Percentiles rank a stretch among this genome's conserved stretches.
Conservation (phyloP, 2,113 vertebrate species). For the Artemisiospiza belli region DNA sequence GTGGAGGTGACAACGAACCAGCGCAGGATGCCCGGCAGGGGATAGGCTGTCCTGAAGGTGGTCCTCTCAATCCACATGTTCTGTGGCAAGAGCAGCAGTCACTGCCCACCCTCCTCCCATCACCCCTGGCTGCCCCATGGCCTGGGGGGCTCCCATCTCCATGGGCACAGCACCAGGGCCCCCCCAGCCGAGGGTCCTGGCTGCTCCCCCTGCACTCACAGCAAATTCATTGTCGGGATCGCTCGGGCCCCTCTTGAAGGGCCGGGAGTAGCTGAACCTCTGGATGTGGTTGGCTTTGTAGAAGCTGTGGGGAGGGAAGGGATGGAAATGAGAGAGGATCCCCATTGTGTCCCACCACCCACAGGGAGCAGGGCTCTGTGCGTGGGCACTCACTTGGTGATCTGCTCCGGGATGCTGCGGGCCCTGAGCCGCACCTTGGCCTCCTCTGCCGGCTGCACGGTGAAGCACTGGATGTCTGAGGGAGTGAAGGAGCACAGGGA, state of each 20-base stretch:
- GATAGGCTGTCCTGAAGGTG: constrained; percentile 54
- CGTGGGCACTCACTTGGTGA: constrained; percentile 47
- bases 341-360: accelerated
- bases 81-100: neutral
- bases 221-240: constrained; percentile 68
- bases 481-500: constrained; percentile 30
- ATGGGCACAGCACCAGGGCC: accelerated
- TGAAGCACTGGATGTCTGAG: constrained; percentile 69
- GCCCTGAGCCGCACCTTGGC: neutral
- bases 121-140: neutral
- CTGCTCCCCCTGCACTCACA: constrained; percentile 5
- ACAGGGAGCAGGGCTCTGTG: accelerated
- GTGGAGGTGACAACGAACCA: constrained; percentile 50
- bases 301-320: constrained; percentile 33
- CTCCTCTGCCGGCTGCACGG: constrained; percentile 40
- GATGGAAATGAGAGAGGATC: neutral
- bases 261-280: constrained; percentile 65
- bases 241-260: constrained; percentile 58
- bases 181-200: neutral
- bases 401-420: constrained; percentile 58
- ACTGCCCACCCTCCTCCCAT: neutral
- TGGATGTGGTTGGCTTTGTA: constrained; percentile 59
- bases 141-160: neutral
- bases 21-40: constrained; percentile 66
- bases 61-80: constrained; percentile 69